These are phyloP conservation scores for Alectura lathami DNA, from an alignment of 2,113 vertebrate genomes.

Conservation along the genomic window DNA sequence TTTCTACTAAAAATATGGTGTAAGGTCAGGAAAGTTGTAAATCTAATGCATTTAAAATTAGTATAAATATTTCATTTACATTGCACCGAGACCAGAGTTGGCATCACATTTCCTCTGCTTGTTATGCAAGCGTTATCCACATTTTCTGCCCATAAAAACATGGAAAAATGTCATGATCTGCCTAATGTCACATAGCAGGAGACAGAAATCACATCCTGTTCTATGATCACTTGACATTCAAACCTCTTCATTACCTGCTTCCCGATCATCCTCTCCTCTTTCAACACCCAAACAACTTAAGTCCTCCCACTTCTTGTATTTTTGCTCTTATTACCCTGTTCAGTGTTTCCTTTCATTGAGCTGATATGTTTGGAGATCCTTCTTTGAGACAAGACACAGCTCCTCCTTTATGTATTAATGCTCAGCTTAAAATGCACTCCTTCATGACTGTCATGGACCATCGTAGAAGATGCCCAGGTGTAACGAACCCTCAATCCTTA, in stretches of 20 bases:
- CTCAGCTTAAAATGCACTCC: not conserved
- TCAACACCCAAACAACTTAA: not conserved
- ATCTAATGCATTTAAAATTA: slow-evolving; percentile 11
- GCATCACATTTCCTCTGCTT: not conserved
- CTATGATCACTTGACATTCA: slow-evolving; percentile 65
- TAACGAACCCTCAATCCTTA: not conserved
- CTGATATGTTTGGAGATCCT: not conserved
- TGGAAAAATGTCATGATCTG: slow-evolving; percentile 45
- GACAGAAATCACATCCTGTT: slow-evolving; percentile 48
- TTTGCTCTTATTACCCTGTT: not conserved
- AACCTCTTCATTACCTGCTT: slow-evolving; percentile 31
- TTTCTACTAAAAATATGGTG: not conserved
- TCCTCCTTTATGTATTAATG: not conserved
- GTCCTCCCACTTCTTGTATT: not conserved
- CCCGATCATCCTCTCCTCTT: not conserved
- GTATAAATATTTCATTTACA: slow-evolving; percentile 12
- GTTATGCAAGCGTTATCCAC: not conserved
- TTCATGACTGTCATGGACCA: not conserved
- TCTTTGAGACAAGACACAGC: not conserved
- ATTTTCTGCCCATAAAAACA: slow-evolving; percentile 7
- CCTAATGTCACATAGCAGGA: slow-evolving; percentile 52
- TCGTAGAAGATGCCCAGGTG: not conserved
- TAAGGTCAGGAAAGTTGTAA: not conserved
- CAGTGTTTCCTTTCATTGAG: not conserved
- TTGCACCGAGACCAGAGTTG: not conserved